Conservation (phyloP, 2,113 vertebrate genomes). For the Machaerirhynchus nigripectus region DNA sequence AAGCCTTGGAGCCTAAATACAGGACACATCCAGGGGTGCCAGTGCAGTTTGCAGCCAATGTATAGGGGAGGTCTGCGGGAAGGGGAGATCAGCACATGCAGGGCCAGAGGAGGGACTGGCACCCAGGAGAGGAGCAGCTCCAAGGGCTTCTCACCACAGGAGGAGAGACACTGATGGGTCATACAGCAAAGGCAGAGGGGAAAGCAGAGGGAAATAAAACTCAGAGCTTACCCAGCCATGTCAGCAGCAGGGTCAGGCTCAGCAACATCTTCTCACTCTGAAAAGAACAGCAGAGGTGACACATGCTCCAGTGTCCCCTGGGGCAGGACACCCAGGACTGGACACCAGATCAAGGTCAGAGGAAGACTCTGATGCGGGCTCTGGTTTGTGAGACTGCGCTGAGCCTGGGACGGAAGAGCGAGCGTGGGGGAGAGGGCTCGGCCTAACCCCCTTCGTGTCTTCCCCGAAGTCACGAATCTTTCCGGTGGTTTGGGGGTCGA, state of each 20-base stretch:
- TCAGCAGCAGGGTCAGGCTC: slow-evolving; percentile 36
- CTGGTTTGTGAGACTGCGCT: neutral
- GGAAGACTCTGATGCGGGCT: neutral
- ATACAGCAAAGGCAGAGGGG: neutral
- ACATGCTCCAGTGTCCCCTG: rapidly evolving
- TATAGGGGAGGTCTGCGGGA: neutral
- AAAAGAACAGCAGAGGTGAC: neutral
- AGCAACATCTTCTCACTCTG: neutral
- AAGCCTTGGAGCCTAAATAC: neutral
- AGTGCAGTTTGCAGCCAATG: neutral
- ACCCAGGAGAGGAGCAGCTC: neutral
- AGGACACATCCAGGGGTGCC: neutral
- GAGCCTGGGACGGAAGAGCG: neutral
- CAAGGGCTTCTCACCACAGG: neutral
- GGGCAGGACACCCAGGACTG: neutral
- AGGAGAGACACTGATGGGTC: neutral
- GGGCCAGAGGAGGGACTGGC: neutral
- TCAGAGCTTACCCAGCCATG: slow-evolving; percentile 56
- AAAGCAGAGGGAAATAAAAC: neutral
- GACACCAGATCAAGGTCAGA: neutral
- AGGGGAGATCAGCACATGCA: neutral
- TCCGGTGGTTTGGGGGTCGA: neutral
- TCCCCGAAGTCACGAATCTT: neutral
- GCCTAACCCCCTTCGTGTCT: neutral
- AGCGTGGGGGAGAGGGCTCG: neutral